Evolutionary conservation across 2,113 vertebrate species (phyloP), one percentile per base, ranked within the genome.

Genomic region (Sceloporus undulatus): DNA sequence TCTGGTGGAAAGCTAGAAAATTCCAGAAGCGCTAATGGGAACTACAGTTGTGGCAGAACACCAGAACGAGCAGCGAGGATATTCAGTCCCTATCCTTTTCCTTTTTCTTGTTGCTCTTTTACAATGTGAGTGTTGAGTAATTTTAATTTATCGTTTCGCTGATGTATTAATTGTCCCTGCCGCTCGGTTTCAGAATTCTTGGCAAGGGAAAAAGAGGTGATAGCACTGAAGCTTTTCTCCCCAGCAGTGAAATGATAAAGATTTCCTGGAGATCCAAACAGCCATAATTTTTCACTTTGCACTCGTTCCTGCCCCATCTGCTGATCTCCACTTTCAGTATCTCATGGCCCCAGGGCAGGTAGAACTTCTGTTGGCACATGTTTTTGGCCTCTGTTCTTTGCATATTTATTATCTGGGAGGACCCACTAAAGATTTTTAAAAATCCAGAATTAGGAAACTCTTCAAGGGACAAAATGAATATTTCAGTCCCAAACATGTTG

Each of bases 321-420:
- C 34, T 75, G 83, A 59, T 85, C 59, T 59, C n/a, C 71, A 62
- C n/a, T 85, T 85, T 85, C 56, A 40, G 29, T 75, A 75, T 62
- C 71, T 18, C 71, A 76, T 42, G 34, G 71, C 71, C n/a, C 5
- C 71, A 75, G n/a, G 84, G 71, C 84, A 85, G 59, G 73, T 59
- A 27, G 40, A 76, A 76, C 84, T 76, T 75, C 84, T 85, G 54
- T 75, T 27, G 34, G 23, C 8, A 11, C 21, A 85, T 62, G 27
- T 52, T 78, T 27, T 66, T 59, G 27, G 74, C 38, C 8, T 48
- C 56, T 9, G 73, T 14, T 77, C 38, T 77, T 78, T 21, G 25
- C 73, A 42, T 2, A 8, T n/a, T 71, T 52, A 48, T 68, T 68
- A 42, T 83, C 66, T n/a, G 16, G 3, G 16, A 71, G 52, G 42